Conservation (phyloP, 2,113 vertebrate genomes). For the Ctenomys sociabilis region DNA sequence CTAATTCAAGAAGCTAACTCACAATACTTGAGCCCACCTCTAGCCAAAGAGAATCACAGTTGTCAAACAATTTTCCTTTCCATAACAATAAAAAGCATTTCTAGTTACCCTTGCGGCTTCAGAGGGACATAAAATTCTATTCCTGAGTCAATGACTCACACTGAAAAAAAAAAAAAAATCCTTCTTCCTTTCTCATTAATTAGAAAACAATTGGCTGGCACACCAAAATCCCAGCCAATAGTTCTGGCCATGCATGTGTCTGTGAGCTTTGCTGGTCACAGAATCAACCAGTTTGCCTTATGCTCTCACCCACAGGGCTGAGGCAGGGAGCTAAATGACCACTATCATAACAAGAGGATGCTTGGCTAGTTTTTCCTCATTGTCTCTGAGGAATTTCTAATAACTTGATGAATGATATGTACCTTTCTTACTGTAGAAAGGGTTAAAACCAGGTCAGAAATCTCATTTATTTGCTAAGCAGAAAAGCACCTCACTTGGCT, state of each 20-base stretch:
- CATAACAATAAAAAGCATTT: background rate
- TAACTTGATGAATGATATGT: background rate
- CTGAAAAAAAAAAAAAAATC: background rate
- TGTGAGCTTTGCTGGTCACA: background rate
- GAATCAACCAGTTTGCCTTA: background rate
- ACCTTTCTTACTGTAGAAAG: background rate
- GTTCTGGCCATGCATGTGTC: background rate
- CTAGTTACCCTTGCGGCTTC: background rate
- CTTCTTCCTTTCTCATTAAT: slow-evolving; percentile 8
- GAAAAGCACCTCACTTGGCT: slow-evolving; percentile 9
- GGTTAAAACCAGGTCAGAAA: background rate
- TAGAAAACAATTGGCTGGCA: background rate
- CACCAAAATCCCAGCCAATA: slow-evolving; percentile 1
- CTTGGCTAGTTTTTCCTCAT: background rate
- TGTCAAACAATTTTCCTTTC: background rate
- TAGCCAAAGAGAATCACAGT: background rate
- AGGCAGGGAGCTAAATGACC: background rate
- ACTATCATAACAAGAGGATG: background rate
- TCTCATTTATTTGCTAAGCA: slow-evolving; percentile 43
- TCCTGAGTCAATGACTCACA: background rate
- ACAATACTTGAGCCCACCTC: background rate
- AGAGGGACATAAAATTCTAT: background rate
- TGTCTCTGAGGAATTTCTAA: background rate
- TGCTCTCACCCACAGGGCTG: background rate
- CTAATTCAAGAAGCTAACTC: background rate